Base-by-base conservation (phyloP, 2,113 vertebrate species). In the Dissostichus mawsoni region DNA sequence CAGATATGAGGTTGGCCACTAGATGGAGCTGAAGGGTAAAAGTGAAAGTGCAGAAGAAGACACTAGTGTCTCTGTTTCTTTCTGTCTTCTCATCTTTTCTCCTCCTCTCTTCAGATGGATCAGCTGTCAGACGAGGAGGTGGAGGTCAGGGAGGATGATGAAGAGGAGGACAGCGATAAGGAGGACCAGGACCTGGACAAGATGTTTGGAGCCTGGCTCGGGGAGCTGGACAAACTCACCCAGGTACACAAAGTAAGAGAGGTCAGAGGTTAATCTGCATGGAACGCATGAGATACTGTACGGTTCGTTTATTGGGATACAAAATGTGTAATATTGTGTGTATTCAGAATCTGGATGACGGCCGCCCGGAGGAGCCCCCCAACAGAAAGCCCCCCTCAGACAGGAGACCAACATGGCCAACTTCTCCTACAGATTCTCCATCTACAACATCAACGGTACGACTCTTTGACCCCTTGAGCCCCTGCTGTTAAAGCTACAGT, bases 381-480 rank as follows among this genome's bases (percentile, higher is more conserved):
- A 97, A 65, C 96, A 98, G 80, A 98, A 98, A 90, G 96, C 98
- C 65, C 98, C 98, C 77, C 97, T 98, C 89, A 96, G 95, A 62
- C 97, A 99, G 81, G 98, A 99, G 91, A 98, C 98, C 8, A 99
- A 99, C 90, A 96, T 99, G 90, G 98, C 98, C 87, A 99, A 99
- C 92, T 99, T 99, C 94, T 98, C 97, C n/a, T 99, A 99, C 88
- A 97, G 98, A 18, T 99, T 99, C 94, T 99, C 98, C 25, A 98
- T 99, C 97, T 98, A 99, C 87, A 99, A 99, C 91, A 95, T 99
- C 82, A 99, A 99, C 87, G 98, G 98, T 99, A 93, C 96, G 96
- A 50, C 2, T 29, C 29, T 29, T 29, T 29, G 29, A 29, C 29
- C 29, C 29, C 29, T 29, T 29, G 36, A 41, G 7, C 36, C 36